Percentiles rank a stretch among this genome's conserved stretches.
These are phyloP conservation scores for Cladopsammia gracilis DNA, from an alignment of 64 coral and sea anemone species.

Conservation along the genomic window DNA sequence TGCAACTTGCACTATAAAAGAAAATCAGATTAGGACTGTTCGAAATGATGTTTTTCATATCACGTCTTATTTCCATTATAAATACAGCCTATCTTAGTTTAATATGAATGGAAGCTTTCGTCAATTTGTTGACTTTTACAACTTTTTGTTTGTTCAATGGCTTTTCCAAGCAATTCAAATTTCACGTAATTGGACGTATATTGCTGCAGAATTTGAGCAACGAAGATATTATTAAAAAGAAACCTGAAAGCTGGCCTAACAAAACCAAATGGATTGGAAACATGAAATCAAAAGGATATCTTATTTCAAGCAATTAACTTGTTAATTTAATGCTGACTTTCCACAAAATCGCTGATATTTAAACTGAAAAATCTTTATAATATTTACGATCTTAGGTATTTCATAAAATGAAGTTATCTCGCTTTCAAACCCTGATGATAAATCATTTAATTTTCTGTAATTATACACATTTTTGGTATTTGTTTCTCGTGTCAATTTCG, in stretches of 20 bases:
- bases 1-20: not conserved
- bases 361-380: not conserved
- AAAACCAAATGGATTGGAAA: not conserved
- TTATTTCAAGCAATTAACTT: not conserved
- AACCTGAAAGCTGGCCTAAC: not conserved
- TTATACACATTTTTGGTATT: not conserved
- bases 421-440: not conserved
- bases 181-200: slow-evolving; percentile 13
- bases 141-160: slow-evolving; percentile 27
- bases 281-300: not conserved
- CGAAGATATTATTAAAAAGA: not conserved
- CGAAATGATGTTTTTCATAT: not conserved
- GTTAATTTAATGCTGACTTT: not conserved
- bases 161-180: slow-evolving; percentile 19
- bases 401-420: slow-evolving; percentile 15
- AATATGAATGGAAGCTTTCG: not conserved
- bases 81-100: not conserved
- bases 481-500: not conserved
- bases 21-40: not conserved
- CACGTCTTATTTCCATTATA: not conserved
- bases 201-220: not conserved
- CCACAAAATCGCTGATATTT: not conserved
- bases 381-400: not conserved
- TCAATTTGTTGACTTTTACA: slow-evolving; percentile 30
- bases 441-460: slow-evolving; percentile 26